Percentiles rank a stretch among this genome's conserved stretches.
Evolutionary conservation across 2,797 vertebrate genomes (phyloP).

Genomic region (Amblyraja radiata): DNA sequence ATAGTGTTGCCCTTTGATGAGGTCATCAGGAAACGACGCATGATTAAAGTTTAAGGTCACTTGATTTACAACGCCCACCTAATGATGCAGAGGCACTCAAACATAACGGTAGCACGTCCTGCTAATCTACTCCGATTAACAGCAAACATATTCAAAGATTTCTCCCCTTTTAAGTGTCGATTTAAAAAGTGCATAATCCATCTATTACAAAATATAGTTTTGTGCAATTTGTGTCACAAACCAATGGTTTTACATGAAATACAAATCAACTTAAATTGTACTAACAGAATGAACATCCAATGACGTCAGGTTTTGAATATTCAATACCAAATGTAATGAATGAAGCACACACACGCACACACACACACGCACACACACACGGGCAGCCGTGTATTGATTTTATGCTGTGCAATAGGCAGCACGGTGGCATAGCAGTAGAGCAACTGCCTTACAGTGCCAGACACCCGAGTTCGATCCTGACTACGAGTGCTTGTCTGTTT

Average conservation of each 20-base stretch:
- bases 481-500: no score
- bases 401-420: neutral
- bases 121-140: neutral
- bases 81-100: neutral
- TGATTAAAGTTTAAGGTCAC: slow-evolving; percentile 11
- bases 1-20: neutral
- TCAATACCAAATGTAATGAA: neutral
- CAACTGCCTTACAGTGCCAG: no score
- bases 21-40: neutral
- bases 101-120: neutral
- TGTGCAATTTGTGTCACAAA: slow-evolving; percentile 4
- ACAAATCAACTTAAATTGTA: neutral
- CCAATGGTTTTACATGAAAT: neutral
- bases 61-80: slow-evolving; percentile 4
- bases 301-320: neutral
- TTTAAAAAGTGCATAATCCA: neutral
- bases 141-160: neutral
- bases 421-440: no score
- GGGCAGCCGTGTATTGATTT: neutral
- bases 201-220: neutral
- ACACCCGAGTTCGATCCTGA: no score
- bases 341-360: no score
- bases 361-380: neutral
- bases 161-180: neutral
- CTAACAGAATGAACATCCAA: neutral